Evolutionary conservation across 2,113 vertebrate species (phyloP).

Genomic region (human): DNA sequence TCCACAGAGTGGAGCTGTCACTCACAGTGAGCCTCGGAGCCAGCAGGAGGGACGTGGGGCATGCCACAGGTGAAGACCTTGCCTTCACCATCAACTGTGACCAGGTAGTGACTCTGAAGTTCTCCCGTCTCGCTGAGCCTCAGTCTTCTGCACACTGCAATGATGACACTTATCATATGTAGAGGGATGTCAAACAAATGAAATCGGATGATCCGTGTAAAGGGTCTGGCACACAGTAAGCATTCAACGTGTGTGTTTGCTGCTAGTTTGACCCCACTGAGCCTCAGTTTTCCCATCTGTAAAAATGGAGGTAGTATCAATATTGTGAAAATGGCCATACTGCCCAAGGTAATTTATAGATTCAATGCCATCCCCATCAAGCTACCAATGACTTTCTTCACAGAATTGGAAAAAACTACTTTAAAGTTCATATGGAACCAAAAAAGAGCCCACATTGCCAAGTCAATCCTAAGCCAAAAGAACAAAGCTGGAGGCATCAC

Average conservation of each 20-base stretch:
- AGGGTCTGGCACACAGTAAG: not conserved
- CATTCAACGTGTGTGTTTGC: accelerated
- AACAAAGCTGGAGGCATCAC: too few species aligned
- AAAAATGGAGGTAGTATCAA: not conserved
- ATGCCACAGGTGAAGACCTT: accelerated
- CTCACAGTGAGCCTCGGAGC: not conserved
- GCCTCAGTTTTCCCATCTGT: not conserved
- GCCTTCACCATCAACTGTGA: not conserved
- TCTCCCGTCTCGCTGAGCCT: not conserved
- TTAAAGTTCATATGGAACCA: too few species aligned
- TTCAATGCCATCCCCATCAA: too few species aligned
- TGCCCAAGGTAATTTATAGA: too few species aligned
- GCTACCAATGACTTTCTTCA: too few species aligned
- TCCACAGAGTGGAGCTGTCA: not conserved
- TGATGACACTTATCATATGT: not conserved
- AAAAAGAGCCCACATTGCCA: too few species aligned
- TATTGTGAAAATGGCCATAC: not conserved
- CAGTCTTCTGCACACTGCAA: not conserved
- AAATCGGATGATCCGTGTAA: not conserved
- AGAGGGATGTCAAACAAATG: not conserved
- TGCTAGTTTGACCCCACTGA: not conserved
- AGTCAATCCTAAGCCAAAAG: too few species aligned
- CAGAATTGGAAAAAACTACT: too few species aligned
- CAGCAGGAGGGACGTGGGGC: not conserved
- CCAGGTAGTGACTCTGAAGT: not conserved